A percentile compares a stretch with the other conserved stretches of the same genome.
These are phyloP conservation scores for Acestrorhynchus altus DNA, from an alignment of 2,797 vertebrate genomes.

Conservation along the genomic window DNA sequence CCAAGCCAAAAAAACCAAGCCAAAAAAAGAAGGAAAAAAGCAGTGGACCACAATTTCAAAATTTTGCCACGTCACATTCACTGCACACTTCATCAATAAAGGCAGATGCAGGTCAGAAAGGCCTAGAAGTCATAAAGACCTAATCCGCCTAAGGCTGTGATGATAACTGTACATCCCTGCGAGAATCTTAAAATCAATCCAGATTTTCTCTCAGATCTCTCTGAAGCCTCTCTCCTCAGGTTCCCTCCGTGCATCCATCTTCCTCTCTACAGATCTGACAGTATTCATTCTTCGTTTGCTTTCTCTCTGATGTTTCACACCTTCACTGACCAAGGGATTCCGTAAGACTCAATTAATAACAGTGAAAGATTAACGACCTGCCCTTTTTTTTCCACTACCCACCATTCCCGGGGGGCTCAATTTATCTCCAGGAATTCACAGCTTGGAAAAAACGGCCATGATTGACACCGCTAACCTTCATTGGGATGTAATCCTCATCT, in stretches of 20 bases:
- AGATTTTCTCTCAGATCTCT: not conserved
- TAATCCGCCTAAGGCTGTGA: not conserved
- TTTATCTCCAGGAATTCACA: conserved; percentile 74
- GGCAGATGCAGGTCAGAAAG: not conserved
- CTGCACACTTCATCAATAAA: not conserved
- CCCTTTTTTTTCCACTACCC: conserved; percentile 66
- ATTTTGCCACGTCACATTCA: not conserved
- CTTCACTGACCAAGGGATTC: conserved; percentile 60
- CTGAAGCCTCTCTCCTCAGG: not conserved
- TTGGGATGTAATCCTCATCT: conserved; percentile 82
- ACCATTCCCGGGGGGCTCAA: conserved; percentile 71
- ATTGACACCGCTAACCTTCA: conserved; percentile 82
- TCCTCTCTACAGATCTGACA: conserved; percentile 34
- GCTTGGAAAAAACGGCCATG: conserved; percentile 64
- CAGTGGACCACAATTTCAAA: not conserved
- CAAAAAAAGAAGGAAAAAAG: no score
- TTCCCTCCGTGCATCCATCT: conserved; percentile 23
- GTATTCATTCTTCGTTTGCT: conserved; percentile 46
- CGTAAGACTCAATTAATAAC: conserved; percentile 77
- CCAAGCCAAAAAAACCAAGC: no score
- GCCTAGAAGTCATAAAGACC: conserved; percentile 10
- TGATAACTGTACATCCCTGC: not conserved
- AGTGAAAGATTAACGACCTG: conserved; percentile 70
- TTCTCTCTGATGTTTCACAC: conserved; percentile 51
- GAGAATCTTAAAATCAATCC: conserved; percentile 1